These are phyloP conservation scores for Notothenia coriiceps DNA, from an alignment of 2,113 vertebrate species.

Conservation along the genomic window DNA sequence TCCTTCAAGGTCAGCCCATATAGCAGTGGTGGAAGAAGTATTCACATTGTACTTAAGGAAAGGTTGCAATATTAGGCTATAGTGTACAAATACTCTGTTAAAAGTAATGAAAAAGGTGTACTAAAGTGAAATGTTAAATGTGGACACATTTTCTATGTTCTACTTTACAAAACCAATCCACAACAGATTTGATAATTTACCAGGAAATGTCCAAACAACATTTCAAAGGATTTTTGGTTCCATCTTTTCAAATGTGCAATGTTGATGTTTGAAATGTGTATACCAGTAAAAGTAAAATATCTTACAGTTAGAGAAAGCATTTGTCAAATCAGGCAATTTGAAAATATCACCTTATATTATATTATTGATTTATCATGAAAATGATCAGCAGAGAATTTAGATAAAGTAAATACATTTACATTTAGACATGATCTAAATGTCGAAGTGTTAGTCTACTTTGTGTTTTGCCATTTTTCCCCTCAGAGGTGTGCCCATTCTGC, in stretches of 20 bases:
- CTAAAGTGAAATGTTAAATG: no score
- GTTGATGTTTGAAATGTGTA: not conserved
- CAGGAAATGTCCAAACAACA: no score
- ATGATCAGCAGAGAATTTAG: not conserved
- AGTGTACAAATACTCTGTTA: no score
- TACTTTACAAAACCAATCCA: no score
- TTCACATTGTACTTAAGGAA: no score
- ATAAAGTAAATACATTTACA: not conserved
- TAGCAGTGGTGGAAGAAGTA: no score
- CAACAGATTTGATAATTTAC: no score
- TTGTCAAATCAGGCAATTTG: not conserved
- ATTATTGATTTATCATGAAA: not conserved
- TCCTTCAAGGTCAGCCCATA: not conserved
- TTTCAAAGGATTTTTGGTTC: no score
- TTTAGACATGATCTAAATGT: not conserved
- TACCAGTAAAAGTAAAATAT: not conserved
- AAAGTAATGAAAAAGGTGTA: no score
- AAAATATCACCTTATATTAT: not conserved
- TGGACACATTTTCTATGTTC: no score
- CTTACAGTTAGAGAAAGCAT: not conserved
- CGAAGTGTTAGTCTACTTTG: not conserved
- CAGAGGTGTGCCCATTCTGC: conserved; percentile 89
- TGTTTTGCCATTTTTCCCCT: not conserved
- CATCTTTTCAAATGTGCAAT: no score
- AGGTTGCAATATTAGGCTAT: no score